These are phyloP conservation scores for Mus minutoides DNA, from an alignment of 2,797 vertebrate genomes.

Conservation along the genomic window DNA sequence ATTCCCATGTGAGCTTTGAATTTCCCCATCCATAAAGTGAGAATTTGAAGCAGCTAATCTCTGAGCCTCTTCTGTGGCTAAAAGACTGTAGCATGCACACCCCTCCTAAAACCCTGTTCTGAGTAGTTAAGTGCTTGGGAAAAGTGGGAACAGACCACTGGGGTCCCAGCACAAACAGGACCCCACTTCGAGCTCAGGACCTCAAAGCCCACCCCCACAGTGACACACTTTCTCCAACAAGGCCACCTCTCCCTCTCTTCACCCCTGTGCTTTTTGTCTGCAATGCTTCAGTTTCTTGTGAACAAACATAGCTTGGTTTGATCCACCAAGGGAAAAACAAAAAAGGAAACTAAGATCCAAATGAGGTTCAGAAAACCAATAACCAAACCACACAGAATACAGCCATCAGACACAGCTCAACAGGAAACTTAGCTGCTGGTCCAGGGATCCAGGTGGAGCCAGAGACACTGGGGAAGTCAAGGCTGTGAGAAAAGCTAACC, in stretches of 20 bases:
- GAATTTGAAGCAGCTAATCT: neutral
- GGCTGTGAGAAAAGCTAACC: neutral
- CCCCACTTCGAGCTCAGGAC: no score
- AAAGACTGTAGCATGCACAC: neutral
- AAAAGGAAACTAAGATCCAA: constrained; percentile 55
- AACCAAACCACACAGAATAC: neutral
- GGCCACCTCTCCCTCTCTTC: no score
- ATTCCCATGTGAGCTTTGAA: neutral
- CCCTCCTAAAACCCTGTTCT: constrained; percentile 63
- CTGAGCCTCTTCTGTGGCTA: neutral
- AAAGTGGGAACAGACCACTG: constrained; percentile 17
- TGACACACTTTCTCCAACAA: no score
- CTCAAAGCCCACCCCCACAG: no score
- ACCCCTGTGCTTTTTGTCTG: constrained; percentile 69
- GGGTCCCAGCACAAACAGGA: constrained; percentile 60
- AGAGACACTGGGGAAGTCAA: neutral
- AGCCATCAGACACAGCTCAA: neutral
- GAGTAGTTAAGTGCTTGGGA: constrained; percentile 74
- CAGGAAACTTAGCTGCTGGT: neutral
- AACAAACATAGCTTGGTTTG: constrained; percentile 76
- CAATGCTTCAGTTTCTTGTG: constrained; percentile 14
- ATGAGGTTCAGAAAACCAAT: constrained; percentile 49
- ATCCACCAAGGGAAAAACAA: neutral
- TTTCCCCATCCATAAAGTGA: neutral
- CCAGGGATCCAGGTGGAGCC: neutral